Conservation (phyloP, 2,113 vertebrate species). For the Thymallus thymallus region DNA sequence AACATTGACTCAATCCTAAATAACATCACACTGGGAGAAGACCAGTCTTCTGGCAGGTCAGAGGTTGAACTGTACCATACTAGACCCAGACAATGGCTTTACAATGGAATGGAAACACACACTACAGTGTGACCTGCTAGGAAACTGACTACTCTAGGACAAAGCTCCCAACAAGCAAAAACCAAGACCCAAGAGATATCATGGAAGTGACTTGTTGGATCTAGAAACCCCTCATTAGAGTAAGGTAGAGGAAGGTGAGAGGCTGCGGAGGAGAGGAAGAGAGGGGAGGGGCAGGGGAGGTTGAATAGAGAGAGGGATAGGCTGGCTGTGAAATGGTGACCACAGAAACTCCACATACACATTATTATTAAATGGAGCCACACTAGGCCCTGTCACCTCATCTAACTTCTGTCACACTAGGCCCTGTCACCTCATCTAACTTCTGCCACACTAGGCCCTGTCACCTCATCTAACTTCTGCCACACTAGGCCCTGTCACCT, state of each 20-base stretch:
- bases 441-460: background rate
- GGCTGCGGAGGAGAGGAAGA: conserved; percentile 29
- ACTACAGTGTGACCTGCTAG: conserved; percentile 24
- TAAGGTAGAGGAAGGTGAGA: conserved; percentile 82
- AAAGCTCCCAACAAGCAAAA: background rate
- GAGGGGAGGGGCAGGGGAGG: background rate
- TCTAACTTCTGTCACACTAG: background rate
- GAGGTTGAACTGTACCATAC: background rate
- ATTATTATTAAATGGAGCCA: conserved; percentile 73
- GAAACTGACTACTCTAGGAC: conserved; percentile 45
- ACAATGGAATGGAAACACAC: background rate
- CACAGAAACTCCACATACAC: conserved; percentile 66
- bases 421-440: background rate
- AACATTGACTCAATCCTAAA: background rate
- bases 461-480: background rate
- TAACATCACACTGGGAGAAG: background rate
- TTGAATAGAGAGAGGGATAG: conserved; percentile 62
- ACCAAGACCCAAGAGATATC: conserved; percentile 1
- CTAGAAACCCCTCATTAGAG: conserved; percentile 73
- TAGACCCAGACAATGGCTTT: background rate
- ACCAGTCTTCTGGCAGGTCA: background rate
- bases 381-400: background rate
- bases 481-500: background rate
- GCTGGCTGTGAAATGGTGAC: background rate
- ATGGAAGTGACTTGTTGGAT: conserved; percentile 66